These are phyloP conservation scores for Serrognathus titanus DNA, from an alignment of 2,888 invertebrate genomes.

Conservation along the genomic window DNA sequence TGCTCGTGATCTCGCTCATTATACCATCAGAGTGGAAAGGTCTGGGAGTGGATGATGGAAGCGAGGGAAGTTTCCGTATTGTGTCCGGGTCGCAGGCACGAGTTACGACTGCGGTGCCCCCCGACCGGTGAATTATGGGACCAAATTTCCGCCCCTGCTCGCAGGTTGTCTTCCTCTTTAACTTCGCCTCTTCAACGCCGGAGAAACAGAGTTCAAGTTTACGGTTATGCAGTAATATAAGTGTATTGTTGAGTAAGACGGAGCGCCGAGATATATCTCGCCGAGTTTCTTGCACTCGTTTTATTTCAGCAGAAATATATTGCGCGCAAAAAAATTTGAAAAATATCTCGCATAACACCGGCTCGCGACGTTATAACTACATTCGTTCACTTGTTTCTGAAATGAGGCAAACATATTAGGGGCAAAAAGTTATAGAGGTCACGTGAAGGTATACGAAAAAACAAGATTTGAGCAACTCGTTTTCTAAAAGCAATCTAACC, in stretches of 20 bases:
- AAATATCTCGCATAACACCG: too few species aligned
- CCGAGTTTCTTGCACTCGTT: too few species aligned
- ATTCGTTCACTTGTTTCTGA: too few species aligned
- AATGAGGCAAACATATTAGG: too few species aligned
- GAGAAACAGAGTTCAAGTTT: slow-evolving; percentile 2
- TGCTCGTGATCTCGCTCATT: slow-evolving; percentile 23
- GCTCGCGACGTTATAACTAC: too few species aligned
- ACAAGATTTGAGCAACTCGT: too few species aligned
- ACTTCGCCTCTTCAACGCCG: slow-evolving; percentile 4
- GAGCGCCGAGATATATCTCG: too few species aligned
- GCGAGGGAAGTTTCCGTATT: slow-evolving; percentile 11
- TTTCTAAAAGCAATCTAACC: too few species aligned
- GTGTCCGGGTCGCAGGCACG: slow-evolving; percentile 24
- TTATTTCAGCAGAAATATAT: too few species aligned
- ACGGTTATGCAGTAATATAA: slow-evolving; percentile 1
- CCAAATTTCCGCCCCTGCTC: slow-evolving; percentile 34
- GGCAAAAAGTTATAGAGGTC: too few species aligned
- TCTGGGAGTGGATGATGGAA: neutral
- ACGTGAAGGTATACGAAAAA: too few species aligned
- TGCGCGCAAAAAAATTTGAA: too few species aligned
- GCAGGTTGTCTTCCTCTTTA: slow-evolving; percentile 20
- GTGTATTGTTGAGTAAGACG: neutral
- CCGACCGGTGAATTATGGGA: slow-evolving; percentile 32
- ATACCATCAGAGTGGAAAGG: slow-evolving; percentile 12
- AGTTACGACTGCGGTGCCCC: slow-evolving; percentile 31